Evolutionary conservation across 2,888 invertebrate species (phyloP).

Genomic region (Eilema caniola): DNA sequence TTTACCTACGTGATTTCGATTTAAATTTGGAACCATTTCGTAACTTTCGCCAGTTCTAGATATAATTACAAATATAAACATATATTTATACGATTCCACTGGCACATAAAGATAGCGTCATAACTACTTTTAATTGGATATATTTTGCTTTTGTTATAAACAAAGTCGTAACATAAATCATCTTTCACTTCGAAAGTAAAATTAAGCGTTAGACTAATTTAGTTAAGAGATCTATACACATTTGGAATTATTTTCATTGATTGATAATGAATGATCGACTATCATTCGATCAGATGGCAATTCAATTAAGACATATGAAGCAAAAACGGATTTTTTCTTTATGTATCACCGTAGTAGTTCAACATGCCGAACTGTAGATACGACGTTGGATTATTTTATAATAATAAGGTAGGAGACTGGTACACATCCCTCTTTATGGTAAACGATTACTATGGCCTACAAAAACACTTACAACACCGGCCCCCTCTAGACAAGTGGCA

Average conservation of each 20-base stretch:
- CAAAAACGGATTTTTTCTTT: not conserved
- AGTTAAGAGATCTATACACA: too few relatives aligned
- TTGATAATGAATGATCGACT: too few relatives aligned
- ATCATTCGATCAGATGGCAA: not conserved
- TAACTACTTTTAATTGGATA: not conserved
- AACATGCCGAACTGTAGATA: not conserved
- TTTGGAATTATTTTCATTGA: too few relatives aligned
- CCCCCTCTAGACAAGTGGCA: too few relatives aligned
- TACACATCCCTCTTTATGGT: not conserved
- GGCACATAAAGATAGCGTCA: not conserved
- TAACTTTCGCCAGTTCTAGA: not conserved
- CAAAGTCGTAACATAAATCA: not conserved
- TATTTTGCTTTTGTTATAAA: not conserved
- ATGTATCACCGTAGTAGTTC: not conserved
- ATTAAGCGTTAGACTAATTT: not conserved
- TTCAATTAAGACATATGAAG: not conserved
- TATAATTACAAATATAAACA: not conserved
- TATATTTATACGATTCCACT: not conserved
- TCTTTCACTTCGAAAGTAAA: not conserved
- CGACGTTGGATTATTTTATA: not conserved
- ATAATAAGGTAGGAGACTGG: not conserved
- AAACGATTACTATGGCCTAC: not conserved
- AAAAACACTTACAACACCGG: not conserved
- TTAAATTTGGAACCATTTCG: not conserved
- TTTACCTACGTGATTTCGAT: slow-evolving; percentile 17